Evolutionary conservation across 2,113 vertebrate genomes (phyloP).

Genomic region (Petrocephalus zakoni): DNA sequence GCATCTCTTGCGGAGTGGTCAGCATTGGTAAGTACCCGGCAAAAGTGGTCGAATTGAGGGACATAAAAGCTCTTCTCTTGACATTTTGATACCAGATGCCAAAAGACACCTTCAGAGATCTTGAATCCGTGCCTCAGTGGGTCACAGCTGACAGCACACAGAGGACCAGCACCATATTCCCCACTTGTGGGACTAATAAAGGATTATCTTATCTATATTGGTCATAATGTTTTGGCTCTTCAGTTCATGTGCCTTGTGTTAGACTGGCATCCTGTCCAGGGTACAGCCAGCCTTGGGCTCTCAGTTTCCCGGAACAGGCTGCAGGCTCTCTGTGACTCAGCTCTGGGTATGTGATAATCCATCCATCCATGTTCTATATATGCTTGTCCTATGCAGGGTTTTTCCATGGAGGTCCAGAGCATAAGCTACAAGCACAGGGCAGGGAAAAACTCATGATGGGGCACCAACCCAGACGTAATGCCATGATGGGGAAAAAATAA

Average conservation of each 20-base stretch:
- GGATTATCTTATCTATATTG: no score
- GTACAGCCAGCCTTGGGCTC: background rate
- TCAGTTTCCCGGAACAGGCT: background rate
- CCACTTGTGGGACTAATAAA: no score
- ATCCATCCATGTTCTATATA: background rate
- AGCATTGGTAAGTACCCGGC: no score
- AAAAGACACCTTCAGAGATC: no score
- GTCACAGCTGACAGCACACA: no score
- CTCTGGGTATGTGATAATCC: background rate
- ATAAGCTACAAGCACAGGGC: background rate
- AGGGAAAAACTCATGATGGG: background rate
- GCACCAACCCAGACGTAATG: background rate
- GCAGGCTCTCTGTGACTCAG: background rate
- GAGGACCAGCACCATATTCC: no score
- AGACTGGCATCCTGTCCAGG: background rate
- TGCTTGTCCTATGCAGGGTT: background rate
- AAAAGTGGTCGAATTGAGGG: no score
- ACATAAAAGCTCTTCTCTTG: no score
- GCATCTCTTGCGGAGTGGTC: no score
- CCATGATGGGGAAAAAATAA: background rate
- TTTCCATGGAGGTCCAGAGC: background rate
- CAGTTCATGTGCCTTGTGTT: background rate
- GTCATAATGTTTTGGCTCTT: background rate
- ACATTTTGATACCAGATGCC: no score
- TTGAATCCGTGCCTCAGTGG: no score